These are phyloP conservation scores for Smithornis capensis DNA, from an alignment of 2,113 vertebrate genomes.

Conservation along the genomic window DNA sequence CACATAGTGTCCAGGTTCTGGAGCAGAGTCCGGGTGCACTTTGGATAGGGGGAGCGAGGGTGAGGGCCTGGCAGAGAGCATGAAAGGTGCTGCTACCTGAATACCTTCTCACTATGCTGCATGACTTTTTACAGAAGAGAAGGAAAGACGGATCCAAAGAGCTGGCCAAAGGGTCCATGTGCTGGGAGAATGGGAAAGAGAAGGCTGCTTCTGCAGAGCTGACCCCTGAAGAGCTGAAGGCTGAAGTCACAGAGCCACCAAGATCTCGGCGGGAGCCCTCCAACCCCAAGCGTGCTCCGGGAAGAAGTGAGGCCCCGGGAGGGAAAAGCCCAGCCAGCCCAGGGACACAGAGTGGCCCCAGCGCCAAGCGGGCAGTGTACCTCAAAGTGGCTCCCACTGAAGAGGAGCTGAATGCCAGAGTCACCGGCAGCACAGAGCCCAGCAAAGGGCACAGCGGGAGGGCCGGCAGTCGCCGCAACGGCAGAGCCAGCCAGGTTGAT, in stretches of 20 bases:
- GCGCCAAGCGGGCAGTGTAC: conserved; percentile 73
- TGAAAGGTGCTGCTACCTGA: not conserved
- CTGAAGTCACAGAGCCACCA: conserved; percentile 54
- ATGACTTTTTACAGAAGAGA: conserved; percentile 79
- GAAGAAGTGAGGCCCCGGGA: conserved; percentile 70
- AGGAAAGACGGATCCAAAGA: conserved; percentile 78
- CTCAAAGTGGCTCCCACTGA: conserved; percentile 60
- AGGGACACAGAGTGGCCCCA: conserved; percentile 69
- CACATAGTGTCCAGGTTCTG: not conserved
- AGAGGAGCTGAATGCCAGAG: conserved; percentile 47
- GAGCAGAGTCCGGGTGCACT: not conserved
- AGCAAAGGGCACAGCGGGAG: not conserved
- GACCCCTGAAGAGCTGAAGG: conserved; percentile 37
- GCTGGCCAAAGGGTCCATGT: conserved; percentile 9
- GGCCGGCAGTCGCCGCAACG: not conserved
- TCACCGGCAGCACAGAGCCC: conserved; percentile 14
- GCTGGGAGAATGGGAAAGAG: conserved; percentile 80
- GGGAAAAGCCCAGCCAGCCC: conserved; percentile 63
- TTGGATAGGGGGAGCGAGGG: not conserved
- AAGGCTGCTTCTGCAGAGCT: conserved; percentile 18
- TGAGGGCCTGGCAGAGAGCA: not conserved
- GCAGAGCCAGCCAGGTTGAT: conserved; percentile 39
- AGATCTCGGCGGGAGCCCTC: conserved; percentile 75
- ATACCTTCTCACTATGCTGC: not conserved
- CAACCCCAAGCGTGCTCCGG: conserved; percentile 79